Conservation (phyloP, 2,797 vertebrate species). For the Arrhamphus sclerolepis region DNA sequence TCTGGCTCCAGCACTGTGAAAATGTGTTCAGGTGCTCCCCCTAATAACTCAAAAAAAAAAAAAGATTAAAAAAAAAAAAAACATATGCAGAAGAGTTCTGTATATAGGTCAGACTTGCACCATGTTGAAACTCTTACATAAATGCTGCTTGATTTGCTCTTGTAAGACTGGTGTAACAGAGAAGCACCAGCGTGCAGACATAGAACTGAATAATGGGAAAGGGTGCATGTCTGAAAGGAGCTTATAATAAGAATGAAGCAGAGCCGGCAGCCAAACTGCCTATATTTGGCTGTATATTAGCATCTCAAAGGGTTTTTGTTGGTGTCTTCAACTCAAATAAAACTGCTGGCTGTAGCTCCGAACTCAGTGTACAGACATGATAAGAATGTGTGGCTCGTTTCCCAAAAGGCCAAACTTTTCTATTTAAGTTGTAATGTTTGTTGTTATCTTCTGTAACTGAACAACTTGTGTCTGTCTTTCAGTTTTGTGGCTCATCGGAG, state of each 20-base stretch:
- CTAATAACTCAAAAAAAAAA: background rate
- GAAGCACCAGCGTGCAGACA: background rate
- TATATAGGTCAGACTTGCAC: background rate
- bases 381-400: background rate
- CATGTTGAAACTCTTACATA: background rate
- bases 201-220: background rate
- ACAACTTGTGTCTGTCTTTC: constrained; percentile 33
- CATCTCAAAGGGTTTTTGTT: background rate
- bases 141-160: background rate
- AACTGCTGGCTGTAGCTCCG: background rate
- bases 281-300: background rate
- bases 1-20: no score
- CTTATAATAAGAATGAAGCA: background rate
- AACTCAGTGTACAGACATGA: background rate
- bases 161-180: background rate
- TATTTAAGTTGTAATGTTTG: background rate
- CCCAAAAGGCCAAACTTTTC: background rate
- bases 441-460: constrained; percentile 2
- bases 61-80: no score
- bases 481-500: constrained; percentile 90
- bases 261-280: background rate
- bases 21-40: background rate
- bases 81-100: no score
- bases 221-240: background rate
- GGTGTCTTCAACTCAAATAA: background rate